Evolutionary conservation across 2,797 vertebrate genomes (phyloP).

Genomic region (Silurus aristotelis): DNA sequence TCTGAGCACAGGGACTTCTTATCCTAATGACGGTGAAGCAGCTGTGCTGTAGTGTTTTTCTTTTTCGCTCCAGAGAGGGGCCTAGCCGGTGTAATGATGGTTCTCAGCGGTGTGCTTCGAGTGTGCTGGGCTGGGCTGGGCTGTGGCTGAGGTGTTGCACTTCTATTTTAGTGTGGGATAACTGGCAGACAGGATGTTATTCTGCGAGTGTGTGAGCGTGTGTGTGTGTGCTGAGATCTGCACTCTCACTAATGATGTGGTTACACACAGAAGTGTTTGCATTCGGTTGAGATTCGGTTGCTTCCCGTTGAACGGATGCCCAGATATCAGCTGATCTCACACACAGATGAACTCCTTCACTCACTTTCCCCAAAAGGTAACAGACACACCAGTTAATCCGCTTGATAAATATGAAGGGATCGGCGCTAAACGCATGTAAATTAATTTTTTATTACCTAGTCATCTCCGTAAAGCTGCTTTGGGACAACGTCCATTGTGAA

Average conservation of each 20-base stretch:
- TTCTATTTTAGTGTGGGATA: conserved; percentile 32
- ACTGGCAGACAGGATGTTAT: conserved; percentile 31
- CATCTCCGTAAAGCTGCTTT: too few species aligned
- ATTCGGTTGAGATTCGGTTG: conserved; percentile 57
- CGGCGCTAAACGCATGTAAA: too few species aligned
- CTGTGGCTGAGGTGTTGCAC: conserved; percentile 24
- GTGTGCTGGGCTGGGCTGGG: conserved; percentile 16
- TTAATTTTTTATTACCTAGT: too few species aligned
- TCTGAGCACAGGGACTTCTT: conserved; percentile 53
- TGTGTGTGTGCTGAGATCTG: conserved; percentile 41
- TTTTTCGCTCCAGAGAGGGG: conserved; percentile 50
- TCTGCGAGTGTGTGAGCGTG: not conserved
- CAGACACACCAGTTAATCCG: not conserved
- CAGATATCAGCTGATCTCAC: conserved; percentile 1
- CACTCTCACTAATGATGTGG: conserved; percentile 30
- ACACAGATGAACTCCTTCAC: not conserved
- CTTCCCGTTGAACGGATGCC: conserved; percentile 44
- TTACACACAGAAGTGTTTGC: conserved; percentile 36
- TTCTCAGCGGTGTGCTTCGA: conserved; percentile 23
- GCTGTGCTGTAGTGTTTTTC: conserved; percentile 71
- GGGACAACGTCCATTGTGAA: too few species aligned
- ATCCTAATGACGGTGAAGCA: conserved; percentile 73
- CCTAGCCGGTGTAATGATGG: not conserved
- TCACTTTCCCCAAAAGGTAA: too few species aligned
- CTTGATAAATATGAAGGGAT: too few species aligned